Base-by-base conservation (phyloP, 2,113 vertebrate genomes). In the Cochlearius cochlearius region DNA sequence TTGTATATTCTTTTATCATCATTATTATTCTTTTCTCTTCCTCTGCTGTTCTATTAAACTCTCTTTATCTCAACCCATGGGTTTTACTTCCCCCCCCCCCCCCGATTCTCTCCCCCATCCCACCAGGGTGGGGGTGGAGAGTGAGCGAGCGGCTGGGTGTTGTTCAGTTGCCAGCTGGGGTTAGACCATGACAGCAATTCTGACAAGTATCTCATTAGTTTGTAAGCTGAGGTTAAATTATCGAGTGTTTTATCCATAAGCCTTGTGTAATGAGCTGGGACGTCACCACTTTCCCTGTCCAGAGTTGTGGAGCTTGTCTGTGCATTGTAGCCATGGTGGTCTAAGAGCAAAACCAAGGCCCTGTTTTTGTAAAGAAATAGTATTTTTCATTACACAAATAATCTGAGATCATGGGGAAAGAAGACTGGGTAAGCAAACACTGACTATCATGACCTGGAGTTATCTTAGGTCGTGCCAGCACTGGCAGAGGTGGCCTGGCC, bases 401-500 rank as follows among this genome's bases (percentile, higher is more conserved):
- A 67, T 29, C 47, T 30, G 34, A n/a, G 60, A 21, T 47, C 1
- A 1, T 12, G 13, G 8, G 29, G 29, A 21, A n/a, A 60, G 53
- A 68, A 22, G 22, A 8, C 13, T 26, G 41, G n/a, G 15, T n/a
- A 27, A 34, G 15, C 12, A 50, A 66, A 41, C 4, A 2, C 30
- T 38, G 47, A 23, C 23, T 22, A 0, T 38, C 15, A 4, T 9
- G 19, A 13, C 14, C 72, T 52, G 43, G 49, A 41, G 14, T 59
- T 41, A 25, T 11, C 38, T 38, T 13, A 1, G 52, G 34, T 59
- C 0, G 0, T 49, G 55, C 11, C 32, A 23, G 67, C 2, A 3
- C 52, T n/a, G 62, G 38, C 25, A 58, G 71, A 52, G 43, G 43
- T 64, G 58, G 13, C 47, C 74, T 68, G 55, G 14, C 29, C 32